phyloP scores from a whole-genome alignment of 2,113 vertebrate genomes.

The Sander lucioperca region DNA sequence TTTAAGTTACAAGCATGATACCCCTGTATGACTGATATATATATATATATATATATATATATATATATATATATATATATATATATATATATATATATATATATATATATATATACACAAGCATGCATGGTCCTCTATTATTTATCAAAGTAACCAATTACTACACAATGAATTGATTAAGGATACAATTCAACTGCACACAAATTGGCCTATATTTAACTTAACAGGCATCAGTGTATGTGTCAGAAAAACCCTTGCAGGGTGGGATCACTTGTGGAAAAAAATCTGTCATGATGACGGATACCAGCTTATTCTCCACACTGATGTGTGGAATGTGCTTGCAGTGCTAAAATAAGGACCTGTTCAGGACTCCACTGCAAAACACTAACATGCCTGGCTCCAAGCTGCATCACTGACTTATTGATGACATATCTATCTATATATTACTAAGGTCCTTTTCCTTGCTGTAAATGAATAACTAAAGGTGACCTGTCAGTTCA shows the following conservation, averaged over 20 bases:
- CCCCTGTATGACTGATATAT: slow-evolving; percentile 43
- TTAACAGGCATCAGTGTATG: slow-evolving; percentile 11
- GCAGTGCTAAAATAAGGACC: slow-evolving; percentile 13
- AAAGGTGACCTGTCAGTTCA: slow-evolving; percentile 7
- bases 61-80: not conserved
- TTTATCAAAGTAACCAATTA: slow-evolving; percentile 50
- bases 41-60: too few species aligned
- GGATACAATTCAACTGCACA: not conserved
- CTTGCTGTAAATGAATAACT: not conserved
- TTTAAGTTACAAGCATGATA: slow-evolving; percentile 21
- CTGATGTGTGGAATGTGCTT: slow-evolving; percentile 39
- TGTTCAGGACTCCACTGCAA: slow-evolving; percentile 12
- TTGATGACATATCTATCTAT: slow-evolving; percentile 24
- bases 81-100: not conserved
- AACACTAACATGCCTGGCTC: slow-evolving; percentile 25
- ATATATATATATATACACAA: not conserved
- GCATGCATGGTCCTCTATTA: slow-evolving; percentile 35
- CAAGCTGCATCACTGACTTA: slow-evolving; percentile 18
- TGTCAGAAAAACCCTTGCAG: slow-evolving; percentile 7
- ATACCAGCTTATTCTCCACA: slow-evolving; percentile 24
- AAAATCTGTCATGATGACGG: slow-evolving; percentile 45
- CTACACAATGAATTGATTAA: slow-evolving; percentile 33
- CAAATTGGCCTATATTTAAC: slow-evolving; percentile 28
- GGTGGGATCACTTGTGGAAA: slow-evolving; percentile 3
- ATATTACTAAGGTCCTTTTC: not conserved